These are phyloP conservation scores for Tetrao urogallus DNA, from an alignment of 2,113 vertebrate species.

Conservation along the genomic window DNA sequence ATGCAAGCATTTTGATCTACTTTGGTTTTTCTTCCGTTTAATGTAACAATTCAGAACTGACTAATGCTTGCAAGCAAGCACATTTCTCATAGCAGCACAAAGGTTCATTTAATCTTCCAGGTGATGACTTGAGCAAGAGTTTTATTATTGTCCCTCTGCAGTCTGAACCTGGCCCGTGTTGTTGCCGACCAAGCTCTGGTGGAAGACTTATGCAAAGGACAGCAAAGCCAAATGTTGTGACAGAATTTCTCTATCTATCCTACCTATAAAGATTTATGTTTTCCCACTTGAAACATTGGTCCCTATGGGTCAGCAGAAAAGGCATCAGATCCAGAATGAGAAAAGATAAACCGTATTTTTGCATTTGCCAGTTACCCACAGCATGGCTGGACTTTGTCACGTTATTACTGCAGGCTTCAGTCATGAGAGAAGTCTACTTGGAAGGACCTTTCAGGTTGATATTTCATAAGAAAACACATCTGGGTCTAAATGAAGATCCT, in stretches of 20 bases:
- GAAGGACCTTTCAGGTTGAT: not conserved
- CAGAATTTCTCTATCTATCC: not conserved
- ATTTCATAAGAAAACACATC: not conserved
- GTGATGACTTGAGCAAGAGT: not conserved
- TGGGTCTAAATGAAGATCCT: not conserved
- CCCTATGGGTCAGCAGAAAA: not conserved
- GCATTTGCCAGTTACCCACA: not conserved
- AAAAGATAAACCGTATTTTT: not conserved
- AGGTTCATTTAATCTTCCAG: not conserved
- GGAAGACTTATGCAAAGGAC: not conserved
- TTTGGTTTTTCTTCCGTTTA: not conserved
- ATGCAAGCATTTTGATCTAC: not conserved
- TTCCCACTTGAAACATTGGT: not conserved
- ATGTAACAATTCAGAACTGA: not conserved
- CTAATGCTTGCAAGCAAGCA: not conserved
- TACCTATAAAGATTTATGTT: not conserved
- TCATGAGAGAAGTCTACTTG: not conserved
- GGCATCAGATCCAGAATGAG: not conserved
- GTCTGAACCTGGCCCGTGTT: not conserved
- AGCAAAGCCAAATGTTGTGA: not conserved
- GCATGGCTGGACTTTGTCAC: not conserved
- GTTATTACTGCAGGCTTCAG: accelerated
- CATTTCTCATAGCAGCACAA: not conserved
- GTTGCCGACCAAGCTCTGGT: not conserved
- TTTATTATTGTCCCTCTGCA: not conserved